Percentiles rank a stretch among this genome's conserved stretches.
phyloP scores from a whole-genome alignment of 1,140 invertebrate species.

The Chrysoperla carnea region DNA sequence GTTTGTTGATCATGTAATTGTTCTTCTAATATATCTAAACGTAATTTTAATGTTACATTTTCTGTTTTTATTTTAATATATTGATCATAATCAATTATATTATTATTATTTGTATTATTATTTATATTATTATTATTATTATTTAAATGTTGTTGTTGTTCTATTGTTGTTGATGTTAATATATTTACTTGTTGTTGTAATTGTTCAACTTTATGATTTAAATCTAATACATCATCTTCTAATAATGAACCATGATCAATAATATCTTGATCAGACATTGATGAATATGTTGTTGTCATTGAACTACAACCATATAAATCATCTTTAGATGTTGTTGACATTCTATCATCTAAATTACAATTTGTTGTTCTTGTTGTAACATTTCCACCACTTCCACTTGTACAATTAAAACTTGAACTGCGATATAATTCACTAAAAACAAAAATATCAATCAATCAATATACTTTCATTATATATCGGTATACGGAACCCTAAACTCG shows the following conservation, averaged over 20 bases:
- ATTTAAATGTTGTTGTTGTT: too few relatives aligned
- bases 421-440: slow-evolving; percentile 67
- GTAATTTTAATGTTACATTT: slow-evolving; percentile 72
- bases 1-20: slow-evolving; percentile 75
- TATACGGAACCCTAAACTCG: background rate
- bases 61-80: slow-evolving; percentile 76
- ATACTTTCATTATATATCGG: slow-evolving; percentile 1
- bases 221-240: slow-evolving; percentile 78
- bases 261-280: too few relatives aligned
- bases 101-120: too few relatives aligned
- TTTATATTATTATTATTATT: too few relatives aligned
- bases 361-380: too few relatives aligned
- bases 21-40: slow-evolving; percentile 83
- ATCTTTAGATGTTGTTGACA: too few relatives aligned
- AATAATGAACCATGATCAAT: slow-evolving; percentile 73
- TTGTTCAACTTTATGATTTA: slow-evolving; percentile 78
- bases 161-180: slow-evolving; percentile 57
- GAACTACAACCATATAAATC: slow-evolving; percentile 52
- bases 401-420: slow-evolving; percentile 79
- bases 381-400: slow-evolving; percentile 12
- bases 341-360: too few relatives aligned
- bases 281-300: slow-evolving; percentile 72
- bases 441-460: background rate
- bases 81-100: slow-evolving; percentile 47
- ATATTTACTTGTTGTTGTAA: slow-evolving; percentile 79